These are phyloP conservation scores for Asobara japonica DNA, from an alignment of 1,140 invertebrate genomes.

Conservation along the genomic window DNA sequence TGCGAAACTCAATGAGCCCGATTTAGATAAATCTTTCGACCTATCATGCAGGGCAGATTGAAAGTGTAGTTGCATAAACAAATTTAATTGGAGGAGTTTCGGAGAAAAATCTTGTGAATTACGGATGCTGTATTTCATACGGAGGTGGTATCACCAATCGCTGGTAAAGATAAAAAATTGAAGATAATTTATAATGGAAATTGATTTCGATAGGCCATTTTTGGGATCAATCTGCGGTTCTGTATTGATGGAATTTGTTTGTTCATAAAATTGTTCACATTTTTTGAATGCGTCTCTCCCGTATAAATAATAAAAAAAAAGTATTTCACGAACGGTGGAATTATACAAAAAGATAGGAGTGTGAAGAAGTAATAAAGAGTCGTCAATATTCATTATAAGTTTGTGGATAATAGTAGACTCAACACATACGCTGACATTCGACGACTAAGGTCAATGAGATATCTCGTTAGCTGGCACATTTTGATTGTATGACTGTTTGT, in stretches of 20 bases:
- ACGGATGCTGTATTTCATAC: no score
- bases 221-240: no score
- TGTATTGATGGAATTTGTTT: no score
- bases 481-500: not conserved
- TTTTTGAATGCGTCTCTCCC: no score
- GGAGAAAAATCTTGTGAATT: no score
- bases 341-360: not conserved
- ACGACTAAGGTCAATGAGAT: constrained; percentile 26
- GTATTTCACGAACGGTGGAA: no score
- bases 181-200: no score
- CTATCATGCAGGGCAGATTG: not conserved
- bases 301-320: no score
- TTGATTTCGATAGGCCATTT: no score
- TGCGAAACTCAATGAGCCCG: constrained; percentile 1
- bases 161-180: no score
- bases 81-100: not conserved
- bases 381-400: not conserved
- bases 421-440: not conserved
- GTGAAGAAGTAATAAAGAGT: not conserved
- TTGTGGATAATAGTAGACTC: not conserved
- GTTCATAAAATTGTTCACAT: no score
- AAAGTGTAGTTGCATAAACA: not conserved
- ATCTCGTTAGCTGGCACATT: not conserved
- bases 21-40: not conserved
- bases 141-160: no score